Base-by-base conservation (phyloP, 2,888 invertebrate genomes). In the Dynastes tityus region DNA sequence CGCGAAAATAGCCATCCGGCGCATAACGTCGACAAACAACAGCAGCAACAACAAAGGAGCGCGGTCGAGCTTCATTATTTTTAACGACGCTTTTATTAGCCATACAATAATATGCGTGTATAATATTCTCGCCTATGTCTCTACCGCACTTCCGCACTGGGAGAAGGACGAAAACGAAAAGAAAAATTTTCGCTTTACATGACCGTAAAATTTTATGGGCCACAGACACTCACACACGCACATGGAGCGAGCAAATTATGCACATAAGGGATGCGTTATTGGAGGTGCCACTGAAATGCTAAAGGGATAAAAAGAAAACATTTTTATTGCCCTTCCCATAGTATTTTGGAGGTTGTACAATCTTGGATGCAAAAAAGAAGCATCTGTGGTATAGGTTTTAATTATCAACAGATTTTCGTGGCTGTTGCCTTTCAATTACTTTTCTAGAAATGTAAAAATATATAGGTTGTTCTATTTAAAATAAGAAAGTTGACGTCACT, bases 261-360 rank as follows among this genome's bases (percentile, higher is more conserved):
- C 63, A n/a, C 63, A 63, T 63, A 27, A 63, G 63, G 32, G 63
- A 63, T 32, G 32, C n/a, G 63, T 63, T 63, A 63, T 63, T 63
- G 32, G 4, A 32, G 63, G 13, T n/a, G 32, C 11, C 45, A 8
- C 45, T 11, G 45, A 8, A 11, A 45, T 45, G 45, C 45, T 45
- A 45, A 8, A 11, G 11, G 45, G 45, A 1, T 32, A 29, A 63
- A 63, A 63, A 63, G 29, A 63, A 63, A 63, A 63, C 63, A 63
- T 13, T 63, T 63, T 63, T 63, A 63, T 63, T 29, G 63, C 29
- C 63, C 8, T 1, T 11, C 8, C 45, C 5, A 5, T 37, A 5
- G 32, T 5, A 37, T 37, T 37, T 37, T 37, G 32, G 32, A 5
- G 32, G 3, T 37, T 37, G 0, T 37, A 37, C 1, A 1, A 37